Conservation (phyloP, 2,888 invertebrate species). For the Caenorhabditis macrosperma region DNA sequence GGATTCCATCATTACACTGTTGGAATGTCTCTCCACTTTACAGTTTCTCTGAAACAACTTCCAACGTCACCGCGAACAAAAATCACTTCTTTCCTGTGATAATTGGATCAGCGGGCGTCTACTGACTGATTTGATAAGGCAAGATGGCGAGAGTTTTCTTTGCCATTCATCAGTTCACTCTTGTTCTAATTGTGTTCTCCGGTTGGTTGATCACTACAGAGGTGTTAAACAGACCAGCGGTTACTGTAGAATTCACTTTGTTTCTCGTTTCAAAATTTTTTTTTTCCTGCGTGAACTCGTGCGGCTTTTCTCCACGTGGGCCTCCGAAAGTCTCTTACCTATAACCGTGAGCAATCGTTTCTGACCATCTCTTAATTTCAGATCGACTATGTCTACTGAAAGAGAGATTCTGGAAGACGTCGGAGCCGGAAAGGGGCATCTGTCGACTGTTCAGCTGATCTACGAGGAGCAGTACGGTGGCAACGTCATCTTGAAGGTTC, state of each 20-base stretch:
- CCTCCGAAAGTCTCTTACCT: too few species aligned
- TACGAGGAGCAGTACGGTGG: conserved; percentile 30
- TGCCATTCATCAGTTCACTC: neutral
- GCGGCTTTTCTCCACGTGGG: too few species aligned
- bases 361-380: conserved; percentile 11
- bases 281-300: too few species aligned
- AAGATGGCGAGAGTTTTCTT: neutral
- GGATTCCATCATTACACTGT: neutral
- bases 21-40: neutral
- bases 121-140: neutral
- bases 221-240: too few species aligned
- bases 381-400: neutral
- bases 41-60: neutral
- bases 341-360: too few species aligned
- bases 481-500: conserved; percentile 32
- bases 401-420: conserved; percentile 31
- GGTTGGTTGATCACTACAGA: too few species aligned
- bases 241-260: too few species aligned
- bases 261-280: too few species aligned
- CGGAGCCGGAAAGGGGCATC: conserved; percentile 48
- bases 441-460: conserved; percentile 23
- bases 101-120: neutral
- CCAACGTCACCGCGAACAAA: too few species aligned
- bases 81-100: neutral
- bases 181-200: neutral